Evolutionary conservation across 2,113 vertebrate genomes (phyloP).

Genomic region (Gasterosteus nipponicus): DNA sequence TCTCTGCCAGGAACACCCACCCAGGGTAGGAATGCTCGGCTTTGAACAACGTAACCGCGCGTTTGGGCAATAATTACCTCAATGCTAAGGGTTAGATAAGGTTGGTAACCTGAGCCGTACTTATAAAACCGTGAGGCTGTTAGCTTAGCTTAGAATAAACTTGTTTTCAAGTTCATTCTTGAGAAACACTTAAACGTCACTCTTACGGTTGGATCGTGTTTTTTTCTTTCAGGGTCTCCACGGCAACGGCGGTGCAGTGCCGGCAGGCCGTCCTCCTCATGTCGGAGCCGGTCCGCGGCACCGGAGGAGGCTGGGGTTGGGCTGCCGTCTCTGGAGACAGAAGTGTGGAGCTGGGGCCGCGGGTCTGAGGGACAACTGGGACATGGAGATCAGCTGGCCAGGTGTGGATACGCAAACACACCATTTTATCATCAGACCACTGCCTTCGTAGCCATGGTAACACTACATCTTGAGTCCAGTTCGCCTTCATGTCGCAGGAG

Average conservation of each 20-base stretch:
- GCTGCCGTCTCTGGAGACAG: constrained; percentile 89
- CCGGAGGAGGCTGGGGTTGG: constrained; percentile 83
- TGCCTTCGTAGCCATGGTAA: not conserved
- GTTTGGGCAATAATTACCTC: constrained; percentile 22
- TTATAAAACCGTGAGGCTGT: constrained; percentile 1
- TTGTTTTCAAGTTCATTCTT: constrained; percentile 1
- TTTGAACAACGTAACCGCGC: constrained; percentile 19
- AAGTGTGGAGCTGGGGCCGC: constrained; percentile 98
- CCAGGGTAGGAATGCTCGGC: constrained; percentile 82
- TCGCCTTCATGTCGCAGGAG: not conserved
- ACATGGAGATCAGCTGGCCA: constrained; percentile 92
- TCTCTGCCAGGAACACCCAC: constrained; percentile 91
- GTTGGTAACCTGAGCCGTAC: not conserved
- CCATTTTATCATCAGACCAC: no score
- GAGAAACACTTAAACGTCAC: not conserved
- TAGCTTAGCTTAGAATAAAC: constrained; percentile 2
- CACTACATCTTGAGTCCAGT: not conserved
- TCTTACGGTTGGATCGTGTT: not conserved
- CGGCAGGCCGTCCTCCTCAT: constrained; percentile 79
- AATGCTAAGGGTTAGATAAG: constrained; percentile 6
- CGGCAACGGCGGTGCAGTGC: constrained; percentile 61
- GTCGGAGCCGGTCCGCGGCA: constrained; percentile 77
- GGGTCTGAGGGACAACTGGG: constrained; percentile 96
- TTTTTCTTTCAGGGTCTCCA: constrained; percentile 78
- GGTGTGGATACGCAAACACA: constrained; percentile 76